Percentiles rank a stretch among this genome's conserved stretches.
These are phyloP conservation scores for Halesus radiatus DNA, from an alignment of 1,140 invertebrate species.

Conservation along the genomic window DNA sequence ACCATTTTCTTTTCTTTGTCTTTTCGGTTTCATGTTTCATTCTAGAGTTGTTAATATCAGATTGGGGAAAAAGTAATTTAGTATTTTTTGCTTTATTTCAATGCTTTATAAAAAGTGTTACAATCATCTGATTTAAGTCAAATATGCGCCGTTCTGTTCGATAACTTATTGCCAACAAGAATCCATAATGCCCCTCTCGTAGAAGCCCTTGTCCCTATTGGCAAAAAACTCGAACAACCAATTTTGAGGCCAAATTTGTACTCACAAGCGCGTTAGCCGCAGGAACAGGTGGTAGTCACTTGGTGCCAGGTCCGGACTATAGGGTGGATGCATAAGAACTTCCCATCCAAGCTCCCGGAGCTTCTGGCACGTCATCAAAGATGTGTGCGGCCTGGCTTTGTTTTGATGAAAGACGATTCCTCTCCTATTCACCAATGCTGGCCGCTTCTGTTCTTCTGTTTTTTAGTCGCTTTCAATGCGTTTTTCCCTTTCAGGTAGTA, in stretches of 20 bases:
- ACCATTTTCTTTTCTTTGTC: no score
- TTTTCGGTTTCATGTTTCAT: no score
- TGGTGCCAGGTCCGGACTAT: conserved; percentile 18
- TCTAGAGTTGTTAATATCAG: no score
- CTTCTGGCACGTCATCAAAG: conserved; percentile 10
- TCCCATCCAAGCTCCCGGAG: conserved; percentile 9
- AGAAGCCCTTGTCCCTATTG: conserved; percentile 12
- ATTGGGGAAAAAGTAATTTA: conserved; percentile 1
- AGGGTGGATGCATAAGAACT: conserved; percentile 26
- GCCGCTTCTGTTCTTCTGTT: conserved; percentile 21
- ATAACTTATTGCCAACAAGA: no score
- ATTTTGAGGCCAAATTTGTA: no score
- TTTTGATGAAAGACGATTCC: conserved; percentile 1
- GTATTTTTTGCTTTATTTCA: conserved; percentile 22
- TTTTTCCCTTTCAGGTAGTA: neutral
- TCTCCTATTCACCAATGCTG: conserved; percentile 21
- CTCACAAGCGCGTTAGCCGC: no score
- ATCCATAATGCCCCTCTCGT: neutral
- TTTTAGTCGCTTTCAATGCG: no score
- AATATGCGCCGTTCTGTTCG: no score
- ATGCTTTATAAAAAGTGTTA: conserved; percentile 10
- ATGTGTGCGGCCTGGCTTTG: conserved; percentile 17
- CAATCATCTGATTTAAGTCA: no score
- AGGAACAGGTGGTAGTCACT: conserved; percentile 25
- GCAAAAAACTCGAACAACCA: neutral